Evolutionary conservation across 2,113 vertebrate species (phyloP).

Genomic region (Apus apus): DNA sequence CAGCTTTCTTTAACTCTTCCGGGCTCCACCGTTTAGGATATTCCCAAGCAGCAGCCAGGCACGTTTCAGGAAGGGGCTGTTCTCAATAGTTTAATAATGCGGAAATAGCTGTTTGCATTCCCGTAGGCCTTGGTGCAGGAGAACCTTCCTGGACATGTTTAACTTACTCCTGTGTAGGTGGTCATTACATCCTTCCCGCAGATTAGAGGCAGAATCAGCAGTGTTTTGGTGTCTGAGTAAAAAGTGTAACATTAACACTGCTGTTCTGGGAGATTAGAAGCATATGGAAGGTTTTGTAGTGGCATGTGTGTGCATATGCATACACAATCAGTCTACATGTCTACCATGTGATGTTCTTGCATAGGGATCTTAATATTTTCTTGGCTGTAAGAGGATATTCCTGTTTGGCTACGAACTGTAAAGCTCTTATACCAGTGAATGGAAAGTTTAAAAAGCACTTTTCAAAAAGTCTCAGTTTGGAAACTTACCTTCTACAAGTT

Average conservation of each 20-base stretch:
- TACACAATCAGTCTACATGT: fast-evolving
- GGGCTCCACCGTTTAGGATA: neutral
- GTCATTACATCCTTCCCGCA: neutral
- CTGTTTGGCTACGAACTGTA: neutral
- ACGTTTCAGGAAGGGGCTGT: neutral
- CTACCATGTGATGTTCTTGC: neutral
- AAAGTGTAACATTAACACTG: neutral
- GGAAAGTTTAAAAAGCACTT: neutral
- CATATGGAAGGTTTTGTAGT: neutral
- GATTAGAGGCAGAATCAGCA: neutral
- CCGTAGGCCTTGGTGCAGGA: fast-evolving
- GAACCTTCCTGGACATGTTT: neutral
- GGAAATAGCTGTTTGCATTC: neutral
- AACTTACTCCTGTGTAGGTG: neutral
- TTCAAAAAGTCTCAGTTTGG: neutral
- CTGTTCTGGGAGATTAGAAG: neutral
- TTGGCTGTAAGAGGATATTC: neutral
- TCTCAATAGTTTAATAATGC: neutral
- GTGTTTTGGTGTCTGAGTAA: neutral
- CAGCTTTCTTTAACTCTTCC: neutral
- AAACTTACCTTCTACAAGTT: neutral
- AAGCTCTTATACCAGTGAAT: slow-evolving; percentile 32
- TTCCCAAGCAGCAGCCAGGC: neutral
- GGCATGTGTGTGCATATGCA: fast-evolving
- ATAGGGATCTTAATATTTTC: neutral